Percentiles rank a stretch among this genome's conserved stretches.
Evolutionary conservation across 2,888 invertebrate species (phyloP).

Genomic region (Didymodactylos carnosus): DNA sequence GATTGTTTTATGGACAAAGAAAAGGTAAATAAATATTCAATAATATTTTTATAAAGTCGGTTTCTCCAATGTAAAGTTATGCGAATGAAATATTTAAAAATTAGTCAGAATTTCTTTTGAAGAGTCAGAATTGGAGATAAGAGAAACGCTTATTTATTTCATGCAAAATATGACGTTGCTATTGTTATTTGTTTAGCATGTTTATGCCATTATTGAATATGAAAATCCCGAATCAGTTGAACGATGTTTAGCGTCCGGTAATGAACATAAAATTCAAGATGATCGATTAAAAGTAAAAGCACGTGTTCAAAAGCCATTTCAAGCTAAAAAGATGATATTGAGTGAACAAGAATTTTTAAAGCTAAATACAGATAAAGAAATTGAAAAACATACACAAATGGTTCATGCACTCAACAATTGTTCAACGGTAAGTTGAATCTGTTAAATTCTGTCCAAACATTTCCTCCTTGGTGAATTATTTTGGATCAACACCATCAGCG

Average conservation of each 20-base stretch:
- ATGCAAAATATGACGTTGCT: too few species aligned
- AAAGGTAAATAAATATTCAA: not conserved
- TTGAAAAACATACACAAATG: not conserved
- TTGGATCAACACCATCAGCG: too few species aligned
- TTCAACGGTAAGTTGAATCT: too few species aligned
- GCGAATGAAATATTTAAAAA: too few species aligned
- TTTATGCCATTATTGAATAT: not conserved
- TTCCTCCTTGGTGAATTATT: too few species aligned
- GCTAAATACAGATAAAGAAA: not conserved
- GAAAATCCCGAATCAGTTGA: not conserved
- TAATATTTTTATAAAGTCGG: not conserved
- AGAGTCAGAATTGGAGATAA: not conserved
- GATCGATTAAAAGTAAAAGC: not conserved
- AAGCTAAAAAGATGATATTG: not conserved
- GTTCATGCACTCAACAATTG: not conserved
- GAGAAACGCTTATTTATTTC: not conserved
- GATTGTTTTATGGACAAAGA: not conserved
- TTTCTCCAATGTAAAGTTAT: too few species aligned
- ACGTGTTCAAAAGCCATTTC: not conserved
- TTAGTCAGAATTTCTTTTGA: not conserved
- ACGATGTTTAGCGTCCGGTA: not conserved
- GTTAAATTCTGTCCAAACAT: too few species aligned
- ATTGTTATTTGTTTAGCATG: not conserved
- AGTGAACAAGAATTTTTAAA: not conserved
- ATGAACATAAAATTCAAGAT: not conserved